These are phyloP conservation scores for Malurus splendens DNA, from an alignment of 2,797 vertebrate species.

Conservation along the genomic window DNA sequence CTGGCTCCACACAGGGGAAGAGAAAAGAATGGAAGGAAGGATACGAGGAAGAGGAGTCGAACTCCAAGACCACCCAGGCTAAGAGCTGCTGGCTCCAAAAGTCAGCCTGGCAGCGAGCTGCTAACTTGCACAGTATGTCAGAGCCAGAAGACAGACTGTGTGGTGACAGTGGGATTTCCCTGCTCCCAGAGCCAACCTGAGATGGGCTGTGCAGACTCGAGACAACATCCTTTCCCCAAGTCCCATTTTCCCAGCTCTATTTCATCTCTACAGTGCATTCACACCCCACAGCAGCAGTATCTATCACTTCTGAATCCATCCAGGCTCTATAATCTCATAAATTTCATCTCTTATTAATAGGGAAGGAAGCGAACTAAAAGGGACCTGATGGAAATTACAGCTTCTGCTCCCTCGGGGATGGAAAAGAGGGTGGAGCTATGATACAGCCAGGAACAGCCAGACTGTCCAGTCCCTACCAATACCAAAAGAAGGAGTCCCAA, in stretches of 20 bases:
- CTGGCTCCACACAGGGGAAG: not conserved
- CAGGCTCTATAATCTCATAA: constrained; percentile 17
- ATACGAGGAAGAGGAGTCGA: not conserved
- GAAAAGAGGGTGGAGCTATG: not conserved
- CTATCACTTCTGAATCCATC: not conserved
- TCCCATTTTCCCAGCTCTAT: not conserved
- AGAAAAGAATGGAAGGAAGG: not conserved
- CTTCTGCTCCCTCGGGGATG: not conserved
- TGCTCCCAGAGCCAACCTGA: not conserved
- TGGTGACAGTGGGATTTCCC: not conserved
- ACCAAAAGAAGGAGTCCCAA: not conserved
- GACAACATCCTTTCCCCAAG: not conserved
- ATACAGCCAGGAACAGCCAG: not conserved
- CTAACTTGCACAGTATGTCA: not conserved
- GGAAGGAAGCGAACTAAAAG: not conserved
- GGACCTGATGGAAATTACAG: constrained; percentile 34
- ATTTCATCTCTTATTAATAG: constrained; percentile 55
- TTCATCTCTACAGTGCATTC: not conserved
- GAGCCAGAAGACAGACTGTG: not conserved
- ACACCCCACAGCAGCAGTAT: not conserved
- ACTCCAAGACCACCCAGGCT: not conserved
- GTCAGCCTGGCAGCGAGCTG: not conserved
- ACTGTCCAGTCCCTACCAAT: no score
- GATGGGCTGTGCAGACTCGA: not conserved
- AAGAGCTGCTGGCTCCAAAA: not conserved